These are phyloP conservation scores for Apodemia duryi DNA, from an alignment of 2,888 invertebrate genomes.

Conservation along the genomic window DNA sequence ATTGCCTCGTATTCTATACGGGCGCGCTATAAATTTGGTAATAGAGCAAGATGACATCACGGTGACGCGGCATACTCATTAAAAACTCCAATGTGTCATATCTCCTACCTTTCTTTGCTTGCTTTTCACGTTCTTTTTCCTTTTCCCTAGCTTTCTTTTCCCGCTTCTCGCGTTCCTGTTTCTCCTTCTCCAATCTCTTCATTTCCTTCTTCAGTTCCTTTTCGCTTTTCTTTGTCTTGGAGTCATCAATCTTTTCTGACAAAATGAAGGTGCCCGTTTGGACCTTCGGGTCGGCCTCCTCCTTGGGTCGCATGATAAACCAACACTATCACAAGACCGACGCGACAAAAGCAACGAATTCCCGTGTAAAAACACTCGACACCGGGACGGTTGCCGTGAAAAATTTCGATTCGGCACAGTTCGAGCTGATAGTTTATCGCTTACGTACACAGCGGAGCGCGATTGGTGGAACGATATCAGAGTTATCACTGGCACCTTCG, in stretches of 20 bases:
- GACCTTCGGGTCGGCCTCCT: conserved; percentile 65
- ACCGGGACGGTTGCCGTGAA: conserved; percentile 49
- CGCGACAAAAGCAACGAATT: conserved; percentile 49
- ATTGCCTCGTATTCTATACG: conserved; percentile 39
- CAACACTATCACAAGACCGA: conserved; percentile 51
- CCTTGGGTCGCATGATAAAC: conserved; percentile 65
- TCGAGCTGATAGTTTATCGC: conserved; percentile 49
- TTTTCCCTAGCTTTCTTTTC: conserved; percentile 75
- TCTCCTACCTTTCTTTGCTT: conserved; percentile 62
- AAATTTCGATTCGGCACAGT: conserved; percentile 53
- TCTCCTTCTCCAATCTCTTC: conserved; percentile 72
- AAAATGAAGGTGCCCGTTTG: conserved; percentile 77
- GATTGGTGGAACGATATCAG: conserved; percentile 60
- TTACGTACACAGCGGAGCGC: conserved; percentile 47
- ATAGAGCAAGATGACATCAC: conserved; percentile 55
- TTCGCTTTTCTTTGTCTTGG: conserved; percentile 66
- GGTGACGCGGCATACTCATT: conserved; percentile 40
- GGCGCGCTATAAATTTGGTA: conserved; percentile 44
- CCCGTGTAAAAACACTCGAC: conserved; percentile 54
- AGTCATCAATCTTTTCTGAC: conserved; percentile 77
- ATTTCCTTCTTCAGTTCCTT: conserved; percentile 76
- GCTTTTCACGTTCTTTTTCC: conserved; percentile 70
- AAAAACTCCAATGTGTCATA: conserved; percentile 21
- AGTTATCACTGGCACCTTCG: conserved; percentile 64
- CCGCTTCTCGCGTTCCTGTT: conserved; percentile 69